Evolutionary conservation across 1,140 invertebrate species (phyloP), one percentile per base, ranked within the genome.

Genomic region (Alviniconcha marisindica): DNA sequence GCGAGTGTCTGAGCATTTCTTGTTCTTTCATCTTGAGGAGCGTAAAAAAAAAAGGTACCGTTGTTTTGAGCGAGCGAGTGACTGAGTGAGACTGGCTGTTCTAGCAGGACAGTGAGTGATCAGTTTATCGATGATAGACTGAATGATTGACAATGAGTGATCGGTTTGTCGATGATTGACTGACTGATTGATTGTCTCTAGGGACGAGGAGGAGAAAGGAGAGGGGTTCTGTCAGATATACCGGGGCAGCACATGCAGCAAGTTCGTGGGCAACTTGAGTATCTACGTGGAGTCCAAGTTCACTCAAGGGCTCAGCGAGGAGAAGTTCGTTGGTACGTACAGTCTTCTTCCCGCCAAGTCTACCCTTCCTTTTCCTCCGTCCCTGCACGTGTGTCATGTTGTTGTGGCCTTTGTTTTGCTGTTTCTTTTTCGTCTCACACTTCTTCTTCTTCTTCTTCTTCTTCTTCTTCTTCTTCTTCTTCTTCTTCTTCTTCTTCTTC

Each of bases 241-340:
- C 92, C 93, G 94, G 79, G 98, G 98, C 4, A 95, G 94, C 77
- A 95, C 95, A 18, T 99, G 98, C 92, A 94, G 95, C 42, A 94
- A 96, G 82, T 97, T 96, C 92, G 93, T 99, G 76, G 95, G 95
- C 80, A 96, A 97, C 89, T 95, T 96, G 85, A 96, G 95, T 83
- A 96, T 99, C 77, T 99, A 96, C 91, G 96, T 99, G 73, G 96
- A 96, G 24, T 95, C 96, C 79, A 95, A 96, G 48, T 94, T 95
- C 77, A 96, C 96, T 1, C 97, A 98, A 90, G 94, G 94, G 69
- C 92, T 94, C 31, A 95, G 97, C 38, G 98, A 99, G 94, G 95
- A 96, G 74, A 97, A 97, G 90, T 92, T 99, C 14, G 94, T 91
- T 36, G 88, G 92, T 92, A 87, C 84, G 44, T 48, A 48, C 5